Percentiles rank a stretch among this genome's conserved stretches.
Conservation (phyloP, 2,888 invertebrate genomes). For the Ectemnius cavifrons region DNA sequence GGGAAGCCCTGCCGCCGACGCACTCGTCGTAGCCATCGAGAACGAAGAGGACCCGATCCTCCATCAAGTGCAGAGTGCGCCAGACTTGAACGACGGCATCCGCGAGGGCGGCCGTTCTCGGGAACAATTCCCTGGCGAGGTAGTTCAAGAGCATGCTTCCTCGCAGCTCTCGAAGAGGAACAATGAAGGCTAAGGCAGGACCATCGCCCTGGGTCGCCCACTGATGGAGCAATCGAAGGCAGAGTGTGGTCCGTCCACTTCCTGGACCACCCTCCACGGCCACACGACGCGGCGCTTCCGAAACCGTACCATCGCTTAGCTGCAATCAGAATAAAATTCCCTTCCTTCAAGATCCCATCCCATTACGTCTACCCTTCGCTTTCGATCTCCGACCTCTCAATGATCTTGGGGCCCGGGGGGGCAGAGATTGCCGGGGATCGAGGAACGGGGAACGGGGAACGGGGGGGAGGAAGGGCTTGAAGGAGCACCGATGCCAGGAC, state of each 20-base stretch:
- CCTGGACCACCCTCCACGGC: conserved; percentile 80
- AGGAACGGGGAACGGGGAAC: too few species aligned
- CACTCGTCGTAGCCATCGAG: conserved; percentile 80
- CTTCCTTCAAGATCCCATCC: neutral
- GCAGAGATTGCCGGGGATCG: neutral
- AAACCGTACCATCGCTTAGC: conserved; percentile 78
- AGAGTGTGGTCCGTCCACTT: conserved; percentile 79
- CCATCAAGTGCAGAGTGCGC: conserved; percentile 77
- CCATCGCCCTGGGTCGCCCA: conserved; percentile 80
- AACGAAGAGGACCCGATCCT: conserved; percentile 79
- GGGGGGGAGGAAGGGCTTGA: conserved; percentile 9
- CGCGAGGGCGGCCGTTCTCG: conserved; percentile 69
- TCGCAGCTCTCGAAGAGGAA: conserved; percentile 80
- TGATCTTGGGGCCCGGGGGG: neutral
- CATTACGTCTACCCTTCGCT: too few species aligned
- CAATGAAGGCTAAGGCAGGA: conserved; percentile 79
- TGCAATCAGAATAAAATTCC: conserved; percentile 53
- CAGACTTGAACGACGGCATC: conserved; percentile 77
- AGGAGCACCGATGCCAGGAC: conserved; percentile 9
- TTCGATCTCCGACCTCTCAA: too few species aligned
- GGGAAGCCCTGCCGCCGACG: conserved; percentile 74
- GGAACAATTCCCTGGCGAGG: conserved; percentile 75
- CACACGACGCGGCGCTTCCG: conserved; percentile 79
- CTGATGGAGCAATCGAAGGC: conserved; percentile 79
- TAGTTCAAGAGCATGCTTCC: conserved; percentile 73